These are phyloP conservation scores for Nematolebias whitei DNA, from an alignment of 2,113 vertebrate genomes.

Conservation along the genomic window DNA sequence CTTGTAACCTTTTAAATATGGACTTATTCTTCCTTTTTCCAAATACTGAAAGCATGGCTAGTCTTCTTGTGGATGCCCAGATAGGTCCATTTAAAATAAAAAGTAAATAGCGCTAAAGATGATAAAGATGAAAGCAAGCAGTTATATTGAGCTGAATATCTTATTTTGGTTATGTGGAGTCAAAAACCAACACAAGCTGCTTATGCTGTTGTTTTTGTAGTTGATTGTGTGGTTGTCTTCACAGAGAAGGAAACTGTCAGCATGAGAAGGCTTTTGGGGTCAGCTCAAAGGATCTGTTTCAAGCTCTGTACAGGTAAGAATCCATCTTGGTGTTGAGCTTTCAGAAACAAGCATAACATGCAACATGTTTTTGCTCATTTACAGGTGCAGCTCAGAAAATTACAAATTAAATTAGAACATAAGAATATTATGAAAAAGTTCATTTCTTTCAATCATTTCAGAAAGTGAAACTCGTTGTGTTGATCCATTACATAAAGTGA, in stretches of 20 bases:
- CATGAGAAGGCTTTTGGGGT: slow-evolving; percentile 84
- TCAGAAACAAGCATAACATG: neutral
- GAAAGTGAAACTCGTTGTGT: too few species aligned
- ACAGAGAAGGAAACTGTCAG: slow-evolving; percentile 87
- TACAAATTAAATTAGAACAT: too few species aligned
- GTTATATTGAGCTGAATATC: neutral
- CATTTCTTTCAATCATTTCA: too few species aligned
- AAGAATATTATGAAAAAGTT: too few species aligned
- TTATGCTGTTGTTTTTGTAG: neutral
- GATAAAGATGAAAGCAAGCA: too few species aligned
- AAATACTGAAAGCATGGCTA: slow-evolving; percentile 2
- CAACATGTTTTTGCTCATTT: slow-evolving; percentile 35
- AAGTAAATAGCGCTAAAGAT: neutral
- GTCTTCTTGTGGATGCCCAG: slow-evolving; percentile 4
- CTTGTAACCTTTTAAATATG: slow-evolving; percentile 11
- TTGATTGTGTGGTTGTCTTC: slow-evolving; percentile 17
- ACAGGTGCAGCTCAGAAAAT: too few species aligned
- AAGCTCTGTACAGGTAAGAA: slow-evolving; percentile 88
- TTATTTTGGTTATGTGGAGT: neutral
- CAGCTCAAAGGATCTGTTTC: slow-evolving; percentile 82
- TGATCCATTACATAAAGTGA: too few species aligned
- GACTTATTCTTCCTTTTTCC: slow-evolving; percentile 19
- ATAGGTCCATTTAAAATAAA: neutral
- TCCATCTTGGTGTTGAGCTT: neutral
- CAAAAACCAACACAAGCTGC: too few species aligned